A percentile compares a stretch with the other conserved stretches of the same genome.
phyloP scores from a whole-genome alignment of 2,113 vertebrate genomes.

The Psilopsiagon aymara region DNA sequence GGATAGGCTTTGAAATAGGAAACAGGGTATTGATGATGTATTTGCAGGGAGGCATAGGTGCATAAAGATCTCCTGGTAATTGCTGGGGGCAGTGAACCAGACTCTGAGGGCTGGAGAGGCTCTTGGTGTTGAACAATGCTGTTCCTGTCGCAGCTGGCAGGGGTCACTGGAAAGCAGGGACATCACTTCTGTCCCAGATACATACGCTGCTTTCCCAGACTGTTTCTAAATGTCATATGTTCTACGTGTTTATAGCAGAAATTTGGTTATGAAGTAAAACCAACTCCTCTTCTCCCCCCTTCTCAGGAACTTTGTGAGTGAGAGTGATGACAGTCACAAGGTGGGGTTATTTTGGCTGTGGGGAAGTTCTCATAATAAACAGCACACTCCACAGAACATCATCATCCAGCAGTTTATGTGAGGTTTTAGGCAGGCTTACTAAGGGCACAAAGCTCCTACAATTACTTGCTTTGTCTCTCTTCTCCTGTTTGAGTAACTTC shows the following conservation, averaged over 20 bases:
- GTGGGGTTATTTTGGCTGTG: neutral
- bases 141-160: constrained; percentile 56
- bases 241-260: neutral
- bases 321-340: neutral
- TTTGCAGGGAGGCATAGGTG: neutral
- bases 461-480: neutral
- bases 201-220: neutral
- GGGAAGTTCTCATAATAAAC: neutral
- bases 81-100: neutral
- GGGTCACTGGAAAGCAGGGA: constrained; percentile 56
- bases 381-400: neutral
- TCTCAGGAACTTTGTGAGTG: neutral
- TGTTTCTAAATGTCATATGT: fast-evolving
- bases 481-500: neutral
- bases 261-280: neutral
- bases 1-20: neutral
- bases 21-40: fast-evolving
- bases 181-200: neutral
- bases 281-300: neutral
- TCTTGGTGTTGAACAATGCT: neutral
- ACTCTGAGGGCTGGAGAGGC: fast-evolving
- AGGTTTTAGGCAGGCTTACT: neutral
- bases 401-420: neutral
- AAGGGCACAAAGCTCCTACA: neutral
- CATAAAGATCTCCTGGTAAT: neutral